Evolutionary conservation across 2,113 vertebrate species (phyloP), one percentile per base, ranked within the genome.

Genomic region (Corythaeola cristata): DNA sequence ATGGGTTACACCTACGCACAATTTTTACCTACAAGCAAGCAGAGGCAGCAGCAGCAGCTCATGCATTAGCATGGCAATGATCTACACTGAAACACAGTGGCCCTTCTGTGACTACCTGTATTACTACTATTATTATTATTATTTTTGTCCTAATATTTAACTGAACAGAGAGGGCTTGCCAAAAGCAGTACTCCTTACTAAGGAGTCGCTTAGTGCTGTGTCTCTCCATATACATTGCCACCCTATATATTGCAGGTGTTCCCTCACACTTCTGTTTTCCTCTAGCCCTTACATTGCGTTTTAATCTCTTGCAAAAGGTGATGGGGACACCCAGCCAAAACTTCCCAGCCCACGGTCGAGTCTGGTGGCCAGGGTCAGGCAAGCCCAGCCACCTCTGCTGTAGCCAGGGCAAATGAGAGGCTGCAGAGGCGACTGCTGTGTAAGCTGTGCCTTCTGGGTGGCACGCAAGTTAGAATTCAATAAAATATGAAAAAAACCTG

Each of bases 361-460:
- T 45, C 11, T 4, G 15, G 19, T 2, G 0, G 62, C 32, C 5
- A 1, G 15, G 49, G 20, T 26, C 3, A 1, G 27, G 19, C 49
- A 91, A 89, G 41, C 11, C 8, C 35, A 60, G 60, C 5, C 44
- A 59, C 22, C 3, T 32, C n/a, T 55, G 32, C 44, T 32, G n/a
- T 5, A 76, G 62, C 45, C 11, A 3, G 6, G 73, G 64, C 32
- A 84, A 93, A 71, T 1, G 2, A 90, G 27, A 56, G 59, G 44
- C 39, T 68, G 33, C 50, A 77, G 59, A 49, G 37, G 33, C 0
- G 2, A 35, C 33, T 2, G 0, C 1, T 24, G 22, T 27, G 9
- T 49, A 69, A 62, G 16, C 16, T 35, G 67, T 0, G 0, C 18
- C 45, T 83, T 77, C 55, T 68, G 33, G 10, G 55, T 5, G 32